A percentile compares a stretch with the other conserved stretches of the same genome.
Evolutionary conservation across 2,888 invertebrate genomes (phyloP).

Genomic region (Bhutanitis thaidina): DNA sequence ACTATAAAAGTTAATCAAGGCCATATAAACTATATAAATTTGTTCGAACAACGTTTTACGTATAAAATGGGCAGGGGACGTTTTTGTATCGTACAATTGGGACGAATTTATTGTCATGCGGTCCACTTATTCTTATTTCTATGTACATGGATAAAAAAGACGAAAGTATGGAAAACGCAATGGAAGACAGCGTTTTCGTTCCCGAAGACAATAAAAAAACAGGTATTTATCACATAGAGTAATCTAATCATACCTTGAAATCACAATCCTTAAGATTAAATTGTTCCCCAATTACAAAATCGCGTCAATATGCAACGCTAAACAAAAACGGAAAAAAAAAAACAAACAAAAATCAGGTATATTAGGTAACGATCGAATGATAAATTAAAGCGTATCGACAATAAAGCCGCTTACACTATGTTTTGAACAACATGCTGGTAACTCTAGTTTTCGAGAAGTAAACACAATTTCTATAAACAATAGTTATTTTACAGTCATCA

Average conservation of each 20-base stretch:
- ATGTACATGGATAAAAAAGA: constrained; percentile 49
- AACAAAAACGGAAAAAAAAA: constrained; percentile 59
- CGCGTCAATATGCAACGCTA: constrained; percentile 55
- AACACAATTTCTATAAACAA: constrained; percentile 23
- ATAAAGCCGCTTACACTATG: constrained; percentile 55
- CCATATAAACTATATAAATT: constrained; percentile 43
- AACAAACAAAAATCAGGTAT: constrained; percentile 70
- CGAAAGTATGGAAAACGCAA: constrained; percentile 58
- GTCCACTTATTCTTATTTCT: constrained; percentile 49
- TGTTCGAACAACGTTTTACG: constrained; percentile 56
- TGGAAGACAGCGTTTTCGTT: constrained; percentile 69
- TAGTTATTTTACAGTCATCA: constrained; percentile 22
- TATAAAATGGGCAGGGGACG: constrained; percentile 45
- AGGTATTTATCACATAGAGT: constrained; percentile 73
- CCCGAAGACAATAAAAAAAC: constrained; percentile 47
- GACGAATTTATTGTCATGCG: constrained; percentile 64
- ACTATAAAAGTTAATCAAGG: constrained; percentile 41
- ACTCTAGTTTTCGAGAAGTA: constrained; percentile 65
- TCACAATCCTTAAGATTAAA: constrained; percentile 74
- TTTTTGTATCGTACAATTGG: constrained; percentile 28
- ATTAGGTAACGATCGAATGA: constrained; percentile 72
- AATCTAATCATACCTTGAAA: constrained; percentile 69
- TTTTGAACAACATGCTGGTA: constrained; percentile 76
- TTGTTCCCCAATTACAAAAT: constrained; percentile 72
- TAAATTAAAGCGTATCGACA: constrained; percentile 67